These are phyloP conservation scores for Orgyia antiqua DNA, from an alignment of 2,888 invertebrate species.

Conservation along the genomic window DNA sequence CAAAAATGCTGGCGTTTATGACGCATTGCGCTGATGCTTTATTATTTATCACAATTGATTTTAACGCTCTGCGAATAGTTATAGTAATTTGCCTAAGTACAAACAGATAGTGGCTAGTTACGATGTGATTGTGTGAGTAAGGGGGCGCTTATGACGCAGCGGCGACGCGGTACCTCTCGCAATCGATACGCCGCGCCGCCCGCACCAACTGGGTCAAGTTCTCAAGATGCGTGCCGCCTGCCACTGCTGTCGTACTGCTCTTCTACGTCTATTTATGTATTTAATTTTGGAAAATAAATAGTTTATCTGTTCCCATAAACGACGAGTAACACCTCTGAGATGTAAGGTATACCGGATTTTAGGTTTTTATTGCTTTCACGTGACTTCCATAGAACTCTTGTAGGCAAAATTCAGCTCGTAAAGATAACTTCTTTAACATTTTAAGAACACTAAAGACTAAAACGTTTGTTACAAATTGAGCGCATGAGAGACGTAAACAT, in stretches of 20 bases:
- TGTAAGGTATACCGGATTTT: too few species aligned
- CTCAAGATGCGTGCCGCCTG: conserved; percentile 58
- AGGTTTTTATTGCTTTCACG: too few species aligned
- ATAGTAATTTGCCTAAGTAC: conserved; percentile 38
- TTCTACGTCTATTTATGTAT: neutral
- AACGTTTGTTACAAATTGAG: too few species aligned
- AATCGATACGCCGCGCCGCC: conserved; percentile 65
- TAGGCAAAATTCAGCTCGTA: too few species aligned
- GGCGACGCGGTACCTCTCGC: conserved; percentile 62
- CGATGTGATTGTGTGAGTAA: conserved; percentile 53
- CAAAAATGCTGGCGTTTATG: conserved; percentile 55
- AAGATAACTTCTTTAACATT: too few species aligned
- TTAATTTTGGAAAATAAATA: too few species aligned
- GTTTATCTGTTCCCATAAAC: too few species aligned
- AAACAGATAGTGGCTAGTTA: conserved; percentile 39
- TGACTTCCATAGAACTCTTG: too few species aligned
- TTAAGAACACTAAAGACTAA: too few species aligned
- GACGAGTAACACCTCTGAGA: too few species aligned
- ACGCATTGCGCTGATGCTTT: conserved; percentile 48
- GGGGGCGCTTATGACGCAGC: conserved; percentile 66
- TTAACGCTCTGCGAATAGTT: conserved; percentile 54
- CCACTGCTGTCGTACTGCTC: conserved; percentile 32
- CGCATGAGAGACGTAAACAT: too few species aligned
- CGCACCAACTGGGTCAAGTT: conserved; percentile 73
- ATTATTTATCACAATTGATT: conserved; percentile 27